Conservation (phyloP, 2,888 invertebrate species). For the Gandaritis pyraliata region DNA sequence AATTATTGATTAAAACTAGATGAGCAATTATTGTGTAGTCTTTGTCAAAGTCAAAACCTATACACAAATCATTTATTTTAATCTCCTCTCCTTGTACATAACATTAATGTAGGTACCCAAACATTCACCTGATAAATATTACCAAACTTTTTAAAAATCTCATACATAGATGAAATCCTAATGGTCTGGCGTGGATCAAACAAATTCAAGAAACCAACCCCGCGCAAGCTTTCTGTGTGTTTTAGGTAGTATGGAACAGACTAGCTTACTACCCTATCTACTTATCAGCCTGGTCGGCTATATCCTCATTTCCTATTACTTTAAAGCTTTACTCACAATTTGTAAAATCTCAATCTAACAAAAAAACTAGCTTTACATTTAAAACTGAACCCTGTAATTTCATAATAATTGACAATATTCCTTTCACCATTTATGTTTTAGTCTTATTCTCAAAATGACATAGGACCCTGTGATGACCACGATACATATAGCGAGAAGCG, state of each 20-base stretch:
- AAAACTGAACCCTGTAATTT: background rate
- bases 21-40: constrained; percentile 7
- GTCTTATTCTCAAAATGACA: constrained; percentile 86
- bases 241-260: background rate
- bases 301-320: background rate
- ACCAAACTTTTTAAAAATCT: no score
- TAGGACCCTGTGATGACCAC: constrained; percentile 87
- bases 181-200: no score
- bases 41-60: background rate
- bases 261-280: background rate
- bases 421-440: constrained; percentile 80
- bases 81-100: no score
- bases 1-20: background rate
- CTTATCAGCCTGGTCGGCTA: background rate
- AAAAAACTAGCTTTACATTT: no score
- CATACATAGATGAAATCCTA: no score
- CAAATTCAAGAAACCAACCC: no score
- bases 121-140: no score
- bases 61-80: no score
- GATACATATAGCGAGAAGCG: constrained; percentile 87
- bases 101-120: no score
- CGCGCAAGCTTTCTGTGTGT: no score
- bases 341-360: background rate
- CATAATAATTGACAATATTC: background rate
- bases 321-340: background rate